These are phyloP conservation scores for Ctenodactylus gundi DNA, from an alignment of 2,113 vertebrate genomes.

Conservation along the genomic window DNA sequence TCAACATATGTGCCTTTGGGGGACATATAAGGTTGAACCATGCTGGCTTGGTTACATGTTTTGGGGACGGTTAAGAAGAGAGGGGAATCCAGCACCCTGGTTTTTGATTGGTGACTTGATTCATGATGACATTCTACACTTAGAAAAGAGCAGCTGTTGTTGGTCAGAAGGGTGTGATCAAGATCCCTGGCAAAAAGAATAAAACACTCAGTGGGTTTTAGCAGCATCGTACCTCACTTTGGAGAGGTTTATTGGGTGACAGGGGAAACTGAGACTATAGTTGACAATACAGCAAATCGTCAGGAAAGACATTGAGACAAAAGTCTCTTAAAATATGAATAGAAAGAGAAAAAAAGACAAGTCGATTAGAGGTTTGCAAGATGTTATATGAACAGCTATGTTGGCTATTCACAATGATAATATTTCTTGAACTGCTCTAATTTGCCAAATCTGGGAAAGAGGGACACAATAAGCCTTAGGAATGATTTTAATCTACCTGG, in stretches of 20 bases:
- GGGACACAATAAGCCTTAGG: background rate
- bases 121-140: background rate
- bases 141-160: background rate
- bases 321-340: background rate
- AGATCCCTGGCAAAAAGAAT: background rate
- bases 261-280: background rate
- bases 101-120: background rate
- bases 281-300: background rate
- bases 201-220: background rate
- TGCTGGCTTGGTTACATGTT: background rate
- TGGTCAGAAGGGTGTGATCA: background rate
- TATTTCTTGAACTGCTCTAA: background rate
- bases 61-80: background rate
- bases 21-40: background rate
- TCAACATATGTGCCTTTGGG: background rate
- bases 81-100: background rate
- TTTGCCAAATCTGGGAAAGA: background rate
- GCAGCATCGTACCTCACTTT: background rate
- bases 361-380: background rate
- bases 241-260: background rate
- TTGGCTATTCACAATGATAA: background rate
- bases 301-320: background rate
- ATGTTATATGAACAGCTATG: background rate
- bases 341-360: background rate
- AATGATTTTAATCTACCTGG: background rate